phyloP scores from a whole-genome alignment of 2,113 vertebrate genomes.

The Cyphotilapia sp. region DNA sequence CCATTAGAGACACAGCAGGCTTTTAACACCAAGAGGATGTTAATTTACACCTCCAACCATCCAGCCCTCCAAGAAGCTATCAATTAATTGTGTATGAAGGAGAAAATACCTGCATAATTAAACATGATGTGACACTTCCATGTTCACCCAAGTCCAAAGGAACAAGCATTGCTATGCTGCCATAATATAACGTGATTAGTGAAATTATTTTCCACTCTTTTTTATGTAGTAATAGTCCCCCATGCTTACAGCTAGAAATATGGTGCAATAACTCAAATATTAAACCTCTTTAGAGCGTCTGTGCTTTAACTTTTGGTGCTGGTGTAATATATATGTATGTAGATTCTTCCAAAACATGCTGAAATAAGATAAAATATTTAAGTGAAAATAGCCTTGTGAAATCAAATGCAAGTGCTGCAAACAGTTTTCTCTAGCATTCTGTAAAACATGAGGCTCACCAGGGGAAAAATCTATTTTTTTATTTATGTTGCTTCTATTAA shows the following conservation, averaged over 20 bases:
- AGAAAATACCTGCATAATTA: neutral
- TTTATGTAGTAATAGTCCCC: neutral
- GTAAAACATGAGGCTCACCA: neutral
- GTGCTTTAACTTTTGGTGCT: neutral
- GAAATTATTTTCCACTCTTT: neutral
- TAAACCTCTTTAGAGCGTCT: neutral
- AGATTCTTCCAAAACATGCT: neutral
- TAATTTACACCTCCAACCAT: neutral
- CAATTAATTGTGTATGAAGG: neutral
- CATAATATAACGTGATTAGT: neutral
- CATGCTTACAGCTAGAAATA: neutral
- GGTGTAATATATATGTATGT: neutral
- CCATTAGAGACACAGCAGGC: conserved; percentile 24
- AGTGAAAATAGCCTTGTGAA: neutral
- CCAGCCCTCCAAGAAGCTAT: neutral
- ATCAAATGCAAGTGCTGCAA: neutral
- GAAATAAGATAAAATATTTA: neutral
- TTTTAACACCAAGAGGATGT: conserved; percentile 17
- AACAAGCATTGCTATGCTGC: neutral
- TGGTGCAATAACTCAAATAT: neutral
- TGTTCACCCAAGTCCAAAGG: neutral
- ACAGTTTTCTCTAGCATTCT: neutral
- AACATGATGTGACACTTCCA: neutral
- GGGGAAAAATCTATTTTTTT: neutral
- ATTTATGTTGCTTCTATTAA: neutral